Evolutionary conservation across 2,113 vertebrate genomes (phyloP), one percentile per base, ranked within the genome.

Genomic region (Donacobius atricapilla): DNA sequence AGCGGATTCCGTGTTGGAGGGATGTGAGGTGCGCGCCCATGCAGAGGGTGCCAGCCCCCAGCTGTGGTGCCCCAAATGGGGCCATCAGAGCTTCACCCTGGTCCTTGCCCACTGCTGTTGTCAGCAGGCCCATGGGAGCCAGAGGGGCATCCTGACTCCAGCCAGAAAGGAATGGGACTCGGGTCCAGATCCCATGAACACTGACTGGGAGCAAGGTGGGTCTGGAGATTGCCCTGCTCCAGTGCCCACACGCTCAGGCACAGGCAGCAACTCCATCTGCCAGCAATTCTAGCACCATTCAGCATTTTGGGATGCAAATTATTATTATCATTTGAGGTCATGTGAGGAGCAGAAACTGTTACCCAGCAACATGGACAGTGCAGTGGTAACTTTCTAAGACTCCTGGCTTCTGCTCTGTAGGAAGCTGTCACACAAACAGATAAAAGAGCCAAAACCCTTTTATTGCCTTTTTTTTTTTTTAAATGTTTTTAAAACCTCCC

Each of bases 161-260:
- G 19, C 22, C 6, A 4, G 13, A 47, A 84, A 35, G 58, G 45
- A 39, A 64, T 0, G 1, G 23, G 12, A 66, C 40, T 83, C 0
- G 0, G 31, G 11, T 48, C 19, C 7, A 2, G 57, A 60, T 14
- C 28, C 79, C 64, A 37, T 1, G 3, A 18, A 70, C 89, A 73
- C 40, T 39, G 20, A 15, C 0, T 10, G 33, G 19, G 16, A 4
- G 4, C 12, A 44, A 77, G 30, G 13, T 0, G 5, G 20, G 25
- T 40, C 76, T 24, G 22, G 57, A 50, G 45, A 7, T 1, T 5
- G 1, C 30, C 18, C 44, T 48, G 44, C 24, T 66, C 48, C 54
- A 64, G 53, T 1, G 0, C 53, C 22, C 4, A 4, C 57, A 19
- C 0, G 0, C 44, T 48, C 15, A 1, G 10, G 37, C 39, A 53